A percentile compares a stretch with the other conserved stretches of the same genome.
These are phyloP conservation scores for Sebastes goodei DNA, from an alignment of 2,797 vertebrate species.

Conservation along the genomic window DNA sequence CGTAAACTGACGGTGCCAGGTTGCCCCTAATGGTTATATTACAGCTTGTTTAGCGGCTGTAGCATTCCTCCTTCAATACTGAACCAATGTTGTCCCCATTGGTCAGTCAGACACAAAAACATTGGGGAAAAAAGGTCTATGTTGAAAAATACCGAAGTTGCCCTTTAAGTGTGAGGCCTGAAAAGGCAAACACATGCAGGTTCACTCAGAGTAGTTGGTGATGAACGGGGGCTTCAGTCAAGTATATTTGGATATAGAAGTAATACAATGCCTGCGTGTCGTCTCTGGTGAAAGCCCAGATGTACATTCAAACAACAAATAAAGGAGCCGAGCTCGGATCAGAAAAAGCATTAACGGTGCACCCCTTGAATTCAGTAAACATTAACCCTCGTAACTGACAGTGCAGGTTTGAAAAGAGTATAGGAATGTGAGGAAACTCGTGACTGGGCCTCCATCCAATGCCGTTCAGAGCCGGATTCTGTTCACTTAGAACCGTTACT, in stretches of 20 bases:
- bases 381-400: constrained; percentile 64
- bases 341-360: constrained; percentile 78
- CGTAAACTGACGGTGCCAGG: background rate
- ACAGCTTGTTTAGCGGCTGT: background rate
- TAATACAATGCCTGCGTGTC: constrained; percentile 73
- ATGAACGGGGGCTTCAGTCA: constrained; percentile 57
- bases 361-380: constrained; percentile 78
- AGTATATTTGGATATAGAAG: constrained; percentile 69
- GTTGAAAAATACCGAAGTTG: background rate
- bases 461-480: constrained; percentile 26
- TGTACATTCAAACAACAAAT: constrained; percentile 87
- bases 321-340: constrained; percentile 74
- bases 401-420: constrained; percentile 45
- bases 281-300: constrained; percentile 69
- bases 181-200: constrained; percentile 73
- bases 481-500: background rate
- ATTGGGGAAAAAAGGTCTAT: background rate
- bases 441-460: constrained; percentile 16
- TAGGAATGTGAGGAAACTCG: background rate
- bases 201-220: constrained; percentile 54
- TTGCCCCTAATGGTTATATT: background rate
- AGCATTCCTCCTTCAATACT: background rate
- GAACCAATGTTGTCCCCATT: background rate
- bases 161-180: constrained; percentile 73
- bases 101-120: background rate